phyloP scores from a whole-genome alignment of 2,797 vertebrate species.

The Adrianichthys oophorus region DNA sequence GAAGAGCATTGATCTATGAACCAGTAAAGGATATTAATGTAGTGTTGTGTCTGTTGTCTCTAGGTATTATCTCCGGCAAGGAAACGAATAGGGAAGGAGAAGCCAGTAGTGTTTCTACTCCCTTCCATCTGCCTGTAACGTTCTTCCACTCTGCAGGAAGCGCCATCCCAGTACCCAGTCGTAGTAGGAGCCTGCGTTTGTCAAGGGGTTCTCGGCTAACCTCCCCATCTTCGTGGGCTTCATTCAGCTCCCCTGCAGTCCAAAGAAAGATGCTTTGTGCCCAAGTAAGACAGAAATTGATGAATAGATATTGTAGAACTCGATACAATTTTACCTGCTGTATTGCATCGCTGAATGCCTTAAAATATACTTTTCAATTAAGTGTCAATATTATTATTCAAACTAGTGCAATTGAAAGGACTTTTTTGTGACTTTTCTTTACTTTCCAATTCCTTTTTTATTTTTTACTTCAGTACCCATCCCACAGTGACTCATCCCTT shows the following conservation, averaged over 20 bases:
- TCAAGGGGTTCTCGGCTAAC: slow-evolving; percentile 76
- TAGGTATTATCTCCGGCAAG: slow-evolving; percentile 50
- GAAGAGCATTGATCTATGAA: neutral
- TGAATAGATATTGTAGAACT: neutral
- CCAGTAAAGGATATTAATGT: neutral
- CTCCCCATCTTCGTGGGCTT: slow-evolving; percentile 92
- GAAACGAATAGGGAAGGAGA: slow-evolving; percentile 39
- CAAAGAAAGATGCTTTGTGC: slow-evolving; percentile 86
- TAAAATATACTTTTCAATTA: too few relatives aligned
- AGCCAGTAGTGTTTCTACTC: slow-evolving; percentile 67
- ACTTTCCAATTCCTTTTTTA: neutral
- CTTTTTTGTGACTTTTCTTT: neutral
- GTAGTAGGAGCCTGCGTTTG: slow-evolving; percentile 74
- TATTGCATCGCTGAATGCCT: too few relatives aligned
- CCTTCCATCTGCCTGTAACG: slow-evolving; percentile 85
- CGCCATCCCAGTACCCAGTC: slow-evolving; percentile 73
- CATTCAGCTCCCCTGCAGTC: slow-evolving; percentile 85
- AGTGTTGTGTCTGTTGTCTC: neutral
- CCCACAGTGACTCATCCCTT: slow-evolving; percentile 90
- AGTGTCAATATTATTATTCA: too few relatives aligned
- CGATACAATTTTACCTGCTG: neutral
- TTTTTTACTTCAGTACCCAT: slow-evolving; percentile 66
- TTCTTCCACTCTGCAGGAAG: slow-evolving; percentile 89
- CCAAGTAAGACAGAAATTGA: slow-evolving; percentile 61
- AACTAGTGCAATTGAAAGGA: too few relatives aligned